These are phyloP conservation scores for Hedychridium roseum DNA, from an alignment of 2,888 invertebrate genomes.

Conservation along the genomic window DNA sequence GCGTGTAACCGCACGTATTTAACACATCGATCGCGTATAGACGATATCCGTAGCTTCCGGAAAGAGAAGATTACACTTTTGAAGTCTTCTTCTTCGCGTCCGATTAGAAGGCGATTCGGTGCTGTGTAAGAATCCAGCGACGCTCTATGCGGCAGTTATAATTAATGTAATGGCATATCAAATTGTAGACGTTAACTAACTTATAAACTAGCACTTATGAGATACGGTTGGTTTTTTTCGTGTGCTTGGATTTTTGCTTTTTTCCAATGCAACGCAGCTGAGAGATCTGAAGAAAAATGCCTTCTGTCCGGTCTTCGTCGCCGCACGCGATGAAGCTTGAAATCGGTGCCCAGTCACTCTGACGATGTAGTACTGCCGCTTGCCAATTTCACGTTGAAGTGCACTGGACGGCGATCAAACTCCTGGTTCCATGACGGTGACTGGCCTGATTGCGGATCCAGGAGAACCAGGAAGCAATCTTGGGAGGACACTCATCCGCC, in stretches of 20 bases:
- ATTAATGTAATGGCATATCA: slow-evolving; percentile 58
- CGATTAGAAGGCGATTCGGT: slow-evolving; percentile 31
- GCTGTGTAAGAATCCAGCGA: slow-evolving; percentile 54
- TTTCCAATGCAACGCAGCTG: slow-evolving; percentile 20
- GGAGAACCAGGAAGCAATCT: too few species aligned
- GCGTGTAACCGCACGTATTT: slow-evolving; percentile 14
- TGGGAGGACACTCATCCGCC: too few species aligned
- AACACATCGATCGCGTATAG: slow-evolving; percentile 16
- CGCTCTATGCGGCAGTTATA: slow-evolving; percentile 61
- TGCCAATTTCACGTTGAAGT: too few species aligned
- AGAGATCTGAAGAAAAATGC: slow-evolving; percentile 1
- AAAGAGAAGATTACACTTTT: too few species aligned
- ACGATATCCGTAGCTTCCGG: slow-evolving; percentile 27
- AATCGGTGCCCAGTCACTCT: too few species aligned
- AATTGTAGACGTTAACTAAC: slow-evolving; percentile 58
- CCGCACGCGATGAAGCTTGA: too few species aligned
- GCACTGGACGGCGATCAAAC: too few species aligned
- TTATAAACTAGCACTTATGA: slow-evolving; percentile 57
- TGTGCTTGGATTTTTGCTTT: too few species aligned
- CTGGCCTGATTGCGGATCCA: too few species aligned
- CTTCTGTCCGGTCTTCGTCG: too few species aligned
- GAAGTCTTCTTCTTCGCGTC: slow-evolving; percentile 36
- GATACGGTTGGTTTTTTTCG: slow-evolving; percentile 31
- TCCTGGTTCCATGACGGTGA: too few species aligned
- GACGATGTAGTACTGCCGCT: too few species aligned